Conservation (phyloP, 35 echinoderm and acorn worm species). For the Apostichopus japonicus region DNA sequence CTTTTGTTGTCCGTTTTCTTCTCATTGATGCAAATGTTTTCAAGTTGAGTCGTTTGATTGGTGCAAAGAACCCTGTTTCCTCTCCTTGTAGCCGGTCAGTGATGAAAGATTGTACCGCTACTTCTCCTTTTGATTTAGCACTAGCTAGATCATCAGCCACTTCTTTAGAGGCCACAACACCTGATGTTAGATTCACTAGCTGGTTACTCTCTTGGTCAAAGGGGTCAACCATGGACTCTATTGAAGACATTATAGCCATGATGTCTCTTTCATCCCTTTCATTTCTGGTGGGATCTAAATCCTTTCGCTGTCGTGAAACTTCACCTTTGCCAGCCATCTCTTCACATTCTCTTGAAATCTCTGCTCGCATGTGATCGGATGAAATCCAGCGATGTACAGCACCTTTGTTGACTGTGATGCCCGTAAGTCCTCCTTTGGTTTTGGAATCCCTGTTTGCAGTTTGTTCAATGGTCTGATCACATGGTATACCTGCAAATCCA, state of each 20-base stretch:
- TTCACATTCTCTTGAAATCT: conserved; percentile 48
- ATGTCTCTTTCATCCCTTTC: conserved; percentile 58
- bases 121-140: conserved; percentile 28
- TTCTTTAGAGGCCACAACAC: conserved; percentile 29
- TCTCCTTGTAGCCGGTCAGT: background rate
- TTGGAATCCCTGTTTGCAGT: conserved; percentile 25
- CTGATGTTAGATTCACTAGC: conserved; percentile 56
- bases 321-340: conserved; percentile 44
- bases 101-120: background rate
- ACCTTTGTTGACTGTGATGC: conserved; percentile 38
- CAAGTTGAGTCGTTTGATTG: conserved; percentile 19
- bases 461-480: background rate
- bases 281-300: background rate
- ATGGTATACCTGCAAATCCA: background rate
- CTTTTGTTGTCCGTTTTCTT: conserved; percentile 26
- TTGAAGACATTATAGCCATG: conserved; percentile 33
- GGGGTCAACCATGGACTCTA: conserved; percentile 53
- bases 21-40: conserved; percentile 35
- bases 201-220: conserved; percentile 54
- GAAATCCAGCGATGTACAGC: conserved; percentile 38
- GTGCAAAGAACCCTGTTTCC: conserved; percentile 9
- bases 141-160: background rate
- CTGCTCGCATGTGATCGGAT: background rate
- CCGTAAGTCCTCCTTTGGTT: conserved; percentile 32
- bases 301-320: background rate